Conservation (phyloP, 2,888 invertebrate genomes). For the Polyploca ridens region DNA sequence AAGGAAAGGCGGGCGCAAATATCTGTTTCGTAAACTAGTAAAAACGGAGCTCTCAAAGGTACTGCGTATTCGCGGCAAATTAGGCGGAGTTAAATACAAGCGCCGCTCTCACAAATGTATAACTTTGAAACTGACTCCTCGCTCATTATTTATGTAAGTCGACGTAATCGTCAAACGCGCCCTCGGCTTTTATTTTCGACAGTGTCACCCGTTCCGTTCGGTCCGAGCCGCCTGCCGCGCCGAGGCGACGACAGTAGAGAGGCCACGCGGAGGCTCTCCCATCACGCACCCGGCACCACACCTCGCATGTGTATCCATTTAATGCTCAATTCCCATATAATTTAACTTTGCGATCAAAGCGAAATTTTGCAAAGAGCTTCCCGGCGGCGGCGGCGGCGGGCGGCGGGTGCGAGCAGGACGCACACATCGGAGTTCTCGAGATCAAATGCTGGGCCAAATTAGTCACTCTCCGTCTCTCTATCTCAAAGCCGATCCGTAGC, state of each 20-base stretch:
- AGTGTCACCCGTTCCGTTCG: constrained; percentile 55
- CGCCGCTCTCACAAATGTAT: constrained; percentile 76
- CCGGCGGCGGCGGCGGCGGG: constrained; percentile 69
- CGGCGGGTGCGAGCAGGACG: constrained; percentile 77
- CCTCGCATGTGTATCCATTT: constrained; percentile 80
- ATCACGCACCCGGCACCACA: constrained; percentile 20
- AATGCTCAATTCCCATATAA: constrained; percentile 85
- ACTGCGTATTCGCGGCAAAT: constrained; percentile 82
- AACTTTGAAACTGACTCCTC: constrained; percentile 77
- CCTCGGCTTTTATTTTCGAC: constrained; percentile 65
- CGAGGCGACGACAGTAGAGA: constrained; percentile 23
- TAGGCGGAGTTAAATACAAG: constrained; percentile 83
- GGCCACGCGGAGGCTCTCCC: constrained; percentile 21
- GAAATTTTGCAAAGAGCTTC: constrained; percentile 84
- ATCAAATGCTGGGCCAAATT: constrained; percentile 85
- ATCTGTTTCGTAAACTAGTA: constrained; percentile 85
- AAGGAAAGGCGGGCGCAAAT: constrained; percentile 84
- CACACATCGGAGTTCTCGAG: constrained; percentile 77
- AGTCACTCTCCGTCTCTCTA: constrained; percentile 85
- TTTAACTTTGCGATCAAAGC: constrained; percentile 85
- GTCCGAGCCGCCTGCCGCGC: constrained; percentile 18
- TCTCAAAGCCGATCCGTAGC: constrained; percentile 85
- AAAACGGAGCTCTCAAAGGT: constrained; percentile 83
- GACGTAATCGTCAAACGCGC: constrained; percentile 74
- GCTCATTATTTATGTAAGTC: constrained; percentile 82